These are phyloP conservation scores for Cerastis rubricosa DNA, from an alignment of 2,888 invertebrate genomes.

Conservation along the genomic window DNA sequence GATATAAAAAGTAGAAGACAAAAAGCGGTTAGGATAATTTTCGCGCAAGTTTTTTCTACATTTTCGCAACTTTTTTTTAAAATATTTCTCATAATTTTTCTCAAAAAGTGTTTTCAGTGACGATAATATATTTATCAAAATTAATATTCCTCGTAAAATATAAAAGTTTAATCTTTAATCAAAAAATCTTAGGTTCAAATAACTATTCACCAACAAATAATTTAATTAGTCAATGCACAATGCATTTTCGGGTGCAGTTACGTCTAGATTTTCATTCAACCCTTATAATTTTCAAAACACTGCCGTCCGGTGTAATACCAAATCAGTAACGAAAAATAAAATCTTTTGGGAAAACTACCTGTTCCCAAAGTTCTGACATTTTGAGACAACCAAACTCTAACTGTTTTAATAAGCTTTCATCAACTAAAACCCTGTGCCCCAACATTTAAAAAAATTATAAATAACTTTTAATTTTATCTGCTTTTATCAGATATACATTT, in stretches of 20 bases:
- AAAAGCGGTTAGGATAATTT: conserved; percentile 15
- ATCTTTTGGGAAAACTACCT: not conserved
- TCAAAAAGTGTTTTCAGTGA: conserved; percentile 23
- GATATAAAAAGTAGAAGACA: not conserved
- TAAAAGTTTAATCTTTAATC: not conserved
- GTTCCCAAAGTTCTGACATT: not conserved
- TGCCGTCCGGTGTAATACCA: too few species aligned
- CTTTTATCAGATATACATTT: not conserved
- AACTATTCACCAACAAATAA: not conserved
- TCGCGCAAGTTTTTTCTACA: not conserved
- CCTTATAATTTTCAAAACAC: not conserved
- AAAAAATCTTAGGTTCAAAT: not conserved
- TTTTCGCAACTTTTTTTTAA: not conserved
- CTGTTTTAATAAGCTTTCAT: not conserved
- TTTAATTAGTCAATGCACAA: not conserved
- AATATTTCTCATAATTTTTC: not conserved
- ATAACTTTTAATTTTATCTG: not conserved
- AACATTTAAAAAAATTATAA: too few species aligned
- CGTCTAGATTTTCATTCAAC: not conserved
- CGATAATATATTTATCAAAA: not conserved
- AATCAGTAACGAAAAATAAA: not conserved
- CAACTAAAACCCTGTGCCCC: not conserved
- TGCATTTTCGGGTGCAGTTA: not conserved
- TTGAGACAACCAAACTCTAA: not conserved
- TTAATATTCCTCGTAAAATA: not conserved